Base-by-base conservation (phyloP, 2,888 invertebrate species). In the Entomobrya multifasciata region DNA sequence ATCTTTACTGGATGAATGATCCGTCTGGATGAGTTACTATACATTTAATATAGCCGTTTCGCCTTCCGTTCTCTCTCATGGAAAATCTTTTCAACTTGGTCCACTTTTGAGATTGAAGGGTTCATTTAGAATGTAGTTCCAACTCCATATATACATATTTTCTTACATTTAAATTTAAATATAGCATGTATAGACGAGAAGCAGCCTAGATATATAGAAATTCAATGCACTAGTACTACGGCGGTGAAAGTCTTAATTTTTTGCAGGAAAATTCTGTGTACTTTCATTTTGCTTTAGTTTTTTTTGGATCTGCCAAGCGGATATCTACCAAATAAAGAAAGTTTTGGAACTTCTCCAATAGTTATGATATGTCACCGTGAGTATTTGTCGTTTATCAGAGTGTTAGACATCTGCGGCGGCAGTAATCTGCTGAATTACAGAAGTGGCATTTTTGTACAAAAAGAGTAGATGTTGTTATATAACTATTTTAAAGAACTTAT, bases 1-100 rank as follows among this genome's bases (percentile, higher is more conserved):
- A 76, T 76, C 74, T 77, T 77, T 57, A 60, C 77, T 77, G 77
- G 77, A 77, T 77, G 77, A 77, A 36, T 77, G 77, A 77, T 77
- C 77, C 25, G 55, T 77, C 77, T 62, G 62, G n/a, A 27, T 36
- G 15, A 30, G 30, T 62, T 62, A 62, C 62, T 62, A 15, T n/a
- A 30, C 5, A 6, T 22, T 57, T 57, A 57, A 57, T 22, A 22
- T 3, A 17, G 52, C 67, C 65, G 36, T 60, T 22, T 60, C 44
- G n/a, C 2, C 22, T 52, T 74, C 72, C 72, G 44, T n/a, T 74
- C 3, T 49, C 20, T n/a, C 52, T 4, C 25, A 47, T 49, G n/a
- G n/a, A 52, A 22, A 74, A 6, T 15, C 5, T 47, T 47, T 41
- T 41, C 11, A 44, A 44, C 17, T 44, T 25, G 25, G 10, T 17